A percentile compares a stretch with the other conserved stretches of the same genome.
Conservation (phyloP, 2,113 vertebrate species). For the Nettapus auritus region DNA sequence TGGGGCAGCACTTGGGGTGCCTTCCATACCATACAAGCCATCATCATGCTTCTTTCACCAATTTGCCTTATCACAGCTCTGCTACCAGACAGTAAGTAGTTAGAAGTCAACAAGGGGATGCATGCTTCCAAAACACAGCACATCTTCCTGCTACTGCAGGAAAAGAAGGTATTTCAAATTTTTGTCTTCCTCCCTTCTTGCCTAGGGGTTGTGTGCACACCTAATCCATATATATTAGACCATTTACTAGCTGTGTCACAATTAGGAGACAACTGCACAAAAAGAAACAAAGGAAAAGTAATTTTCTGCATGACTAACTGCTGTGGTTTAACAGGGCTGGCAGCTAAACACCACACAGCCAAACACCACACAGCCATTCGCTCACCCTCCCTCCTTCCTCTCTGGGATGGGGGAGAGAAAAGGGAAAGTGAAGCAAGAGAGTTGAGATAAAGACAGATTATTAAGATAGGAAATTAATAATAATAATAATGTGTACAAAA, state of each 20-base stretch:
- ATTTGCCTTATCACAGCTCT: background rate
- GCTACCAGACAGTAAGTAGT: background rate
- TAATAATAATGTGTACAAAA: no score
- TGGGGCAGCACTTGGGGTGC: background rate
- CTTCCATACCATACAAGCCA: background rate
- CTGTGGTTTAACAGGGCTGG: no score
- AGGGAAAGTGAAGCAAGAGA: no score
- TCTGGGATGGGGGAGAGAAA: no score
- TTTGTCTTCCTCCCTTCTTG: background rate
- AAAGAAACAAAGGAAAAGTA: background rate
- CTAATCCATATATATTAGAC: background rate
- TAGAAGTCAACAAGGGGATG: background rate
- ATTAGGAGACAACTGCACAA: background rate
- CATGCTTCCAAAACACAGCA: background rate
- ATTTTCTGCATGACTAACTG: background rate
- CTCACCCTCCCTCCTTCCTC: no score
- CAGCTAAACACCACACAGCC: no score
- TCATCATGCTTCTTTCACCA: background rate
- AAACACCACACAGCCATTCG: no score
- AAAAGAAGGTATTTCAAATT: background rate
- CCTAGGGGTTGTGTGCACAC: background rate
- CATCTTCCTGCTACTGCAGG: accelerated
- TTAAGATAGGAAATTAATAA: no score
- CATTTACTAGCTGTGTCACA: background rate
- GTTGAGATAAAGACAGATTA: no score